Percentiles rank a stretch among this genome's conserved stretches.
Evolutionary conservation across 2,888 invertebrate species (phyloP).

Genomic region (Polyommatus icarus): DNA sequence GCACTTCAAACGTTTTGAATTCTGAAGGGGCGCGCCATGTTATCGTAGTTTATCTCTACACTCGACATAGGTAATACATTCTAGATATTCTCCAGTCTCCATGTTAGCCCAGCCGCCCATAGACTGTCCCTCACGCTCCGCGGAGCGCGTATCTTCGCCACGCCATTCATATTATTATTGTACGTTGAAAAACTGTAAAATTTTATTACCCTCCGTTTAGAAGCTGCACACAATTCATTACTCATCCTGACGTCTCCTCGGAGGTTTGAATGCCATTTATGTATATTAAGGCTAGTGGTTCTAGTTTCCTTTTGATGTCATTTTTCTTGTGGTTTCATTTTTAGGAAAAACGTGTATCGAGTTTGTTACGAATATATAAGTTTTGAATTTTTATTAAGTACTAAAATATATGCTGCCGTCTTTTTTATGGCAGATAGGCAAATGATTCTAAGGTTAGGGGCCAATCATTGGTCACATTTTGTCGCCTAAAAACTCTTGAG

Average conservation of each 20-base stretch:
- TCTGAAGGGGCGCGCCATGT: too few relatives aligned
- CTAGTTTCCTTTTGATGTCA: not conserved
- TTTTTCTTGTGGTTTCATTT: not conserved
- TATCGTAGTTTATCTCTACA: too few relatives aligned
- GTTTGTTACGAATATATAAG: too few relatives aligned
- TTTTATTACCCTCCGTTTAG: slow-evolving; percentile 16
- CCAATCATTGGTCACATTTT: too few relatives aligned
- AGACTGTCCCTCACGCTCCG: slow-evolving; percentile 33
- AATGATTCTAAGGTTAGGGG: too few relatives aligned
- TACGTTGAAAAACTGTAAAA: slow-evolving; percentile 29
- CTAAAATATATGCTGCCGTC: too few relatives aligned
- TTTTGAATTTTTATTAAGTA: too few relatives aligned
- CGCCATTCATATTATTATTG: slow-evolving; percentile 38
- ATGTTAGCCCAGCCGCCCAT: slow-evolving; percentile 6
- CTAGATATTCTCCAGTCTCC: not conserved
- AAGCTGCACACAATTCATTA: slow-evolving; percentile 21
- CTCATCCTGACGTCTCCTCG: slow-evolving; percentile 11
- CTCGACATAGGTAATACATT: not conserved
- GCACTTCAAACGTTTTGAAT: too few relatives aligned
- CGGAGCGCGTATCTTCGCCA: slow-evolving; percentile 35
- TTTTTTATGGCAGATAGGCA: too few relatives aligned
- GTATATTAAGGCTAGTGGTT: not conserved
- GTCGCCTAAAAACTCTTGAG: too few relatives aligned
- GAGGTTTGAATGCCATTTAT: slow-evolving; percentile 17
- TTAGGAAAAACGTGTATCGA: not conserved